A percentile compares a stretch with the other conserved stretches of the same genome.
These are phyloP conservation scores for Melanerpes formicivorus DNA, from an alignment of 2,113 vertebrate species.

Conservation along the genomic window DNA sequence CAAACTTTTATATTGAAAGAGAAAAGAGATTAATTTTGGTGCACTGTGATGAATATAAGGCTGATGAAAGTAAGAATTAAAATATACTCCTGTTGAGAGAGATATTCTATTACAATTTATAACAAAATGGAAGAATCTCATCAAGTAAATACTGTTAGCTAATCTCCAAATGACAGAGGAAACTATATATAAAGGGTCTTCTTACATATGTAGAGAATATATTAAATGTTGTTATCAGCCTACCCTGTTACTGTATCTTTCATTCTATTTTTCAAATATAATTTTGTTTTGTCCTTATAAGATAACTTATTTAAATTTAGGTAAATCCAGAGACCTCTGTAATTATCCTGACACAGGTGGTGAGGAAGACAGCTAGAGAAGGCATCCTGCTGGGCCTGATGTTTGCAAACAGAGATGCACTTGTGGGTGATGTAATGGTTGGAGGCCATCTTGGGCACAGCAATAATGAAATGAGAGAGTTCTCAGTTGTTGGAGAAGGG, in stretches of 20 bases:
- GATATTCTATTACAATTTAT: not conserved
- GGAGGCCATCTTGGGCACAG: too few relatives aligned
- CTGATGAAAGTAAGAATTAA: not conserved
- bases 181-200: not conserved
- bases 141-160: not conserved
- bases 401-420: too few relatives aligned
- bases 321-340: not conserved
- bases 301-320: not conserved
- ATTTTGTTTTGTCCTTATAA: not conserved
- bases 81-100: not conserved
- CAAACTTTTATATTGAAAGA: conserved; percentile 9
- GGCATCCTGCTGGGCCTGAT: too few relatives aligned
- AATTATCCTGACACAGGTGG: too few relatives aligned
- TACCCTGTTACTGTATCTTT: not conserved
- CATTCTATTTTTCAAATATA: not conserved
- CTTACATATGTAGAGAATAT: not conserved
- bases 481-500: too few relatives aligned
- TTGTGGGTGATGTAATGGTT: too few relatives aligned
- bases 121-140: not conserved
- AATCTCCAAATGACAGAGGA: not conserved
- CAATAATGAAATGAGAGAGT: too few relatives aligned
- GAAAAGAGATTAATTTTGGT: not conserved
- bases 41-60: not conserved
- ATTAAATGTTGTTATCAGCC: not conserved
- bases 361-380: too few relatives aligned